Percentiles rank a stretch among this genome's conserved stretches.
Conservation (phyloP, 2,113 vertebrate genomes). For the Notothenia rossii region DNA sequence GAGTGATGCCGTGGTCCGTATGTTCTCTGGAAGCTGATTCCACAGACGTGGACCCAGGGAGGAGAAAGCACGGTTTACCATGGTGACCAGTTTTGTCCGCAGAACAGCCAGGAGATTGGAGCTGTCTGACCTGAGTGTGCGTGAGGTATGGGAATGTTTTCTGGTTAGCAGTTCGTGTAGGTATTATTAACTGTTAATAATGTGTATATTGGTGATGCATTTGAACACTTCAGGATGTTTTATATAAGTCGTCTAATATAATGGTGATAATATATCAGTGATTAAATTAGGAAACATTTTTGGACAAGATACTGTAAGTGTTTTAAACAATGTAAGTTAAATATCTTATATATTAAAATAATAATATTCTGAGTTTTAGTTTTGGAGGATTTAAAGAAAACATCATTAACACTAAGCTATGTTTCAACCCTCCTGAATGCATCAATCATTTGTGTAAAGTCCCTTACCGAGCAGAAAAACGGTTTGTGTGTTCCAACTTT, state of each 20-base stretch:
- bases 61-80: too few relatives aligned
- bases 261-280: neutral
- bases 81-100: too few relatives aligned
- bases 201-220: neutral
- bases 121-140: too few relatives aligned
- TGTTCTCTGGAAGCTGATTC: too few relatives aligned
- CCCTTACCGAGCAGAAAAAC: constrained; percentile 26
- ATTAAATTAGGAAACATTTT: neutral
- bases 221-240: neutral
- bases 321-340: neutral
- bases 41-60: too few relatives aligned
- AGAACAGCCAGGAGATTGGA: too few relatives aligned
- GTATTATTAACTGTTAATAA: too few relatives aligned
- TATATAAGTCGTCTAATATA: neutral
- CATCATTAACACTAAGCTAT: neutral
- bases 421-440: neutral
- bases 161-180: too few relatives aligned
- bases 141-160: too few relatives aligned
- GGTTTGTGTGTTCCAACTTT: constrained; percentile 30
- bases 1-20: too few relatives aligned
- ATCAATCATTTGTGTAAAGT: constrained; percentile 3
- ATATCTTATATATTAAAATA: neutral
- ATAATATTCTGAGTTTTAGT: neutral
- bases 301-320: neutral
- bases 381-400: constrained; percentile 19